phyloP scores from a whole-genome alignment of 2,797 vertebrate species.

The Dallia pectoralis region DNA sequence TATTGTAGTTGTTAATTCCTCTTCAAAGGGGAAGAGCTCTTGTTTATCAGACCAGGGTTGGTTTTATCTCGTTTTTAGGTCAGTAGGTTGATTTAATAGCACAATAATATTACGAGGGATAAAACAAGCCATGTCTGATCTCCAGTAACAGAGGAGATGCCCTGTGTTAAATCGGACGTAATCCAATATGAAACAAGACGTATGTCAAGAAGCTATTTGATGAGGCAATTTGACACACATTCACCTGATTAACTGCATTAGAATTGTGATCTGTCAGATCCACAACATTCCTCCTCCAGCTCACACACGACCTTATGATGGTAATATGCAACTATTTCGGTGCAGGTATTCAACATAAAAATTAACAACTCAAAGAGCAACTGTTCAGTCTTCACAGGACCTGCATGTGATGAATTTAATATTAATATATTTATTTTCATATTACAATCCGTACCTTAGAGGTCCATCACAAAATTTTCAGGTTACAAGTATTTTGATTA shows the following conservation, averaged over 20 bases:
- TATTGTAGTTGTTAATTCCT: conserved; percentile 57
- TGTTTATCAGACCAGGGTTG: conserved; percentile 63
- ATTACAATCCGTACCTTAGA: conserved; percentile 13
- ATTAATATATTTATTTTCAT: too few relatives aligned
- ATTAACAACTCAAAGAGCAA: conserved; percentile 73
- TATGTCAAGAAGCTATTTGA: conserved; percentile 21
- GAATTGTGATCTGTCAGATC: neutral
- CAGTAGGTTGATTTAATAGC: conserved; percentile 68
- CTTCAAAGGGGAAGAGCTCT: conserved; percentile 64
- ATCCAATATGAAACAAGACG: conserved; percentile 22
- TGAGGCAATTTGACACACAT: too few relatives aligned
- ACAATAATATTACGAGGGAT: conserved; percentile 56
- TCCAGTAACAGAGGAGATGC: conserved; percentile 20
- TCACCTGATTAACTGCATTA: neutral
- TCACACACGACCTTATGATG: conserved; percentile 33
- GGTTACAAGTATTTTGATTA: neutral
- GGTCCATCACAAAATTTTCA: neutral
- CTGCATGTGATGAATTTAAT: conserved; percentile 47
- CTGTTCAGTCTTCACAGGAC: conserved; percentile 67
- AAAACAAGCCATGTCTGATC: conserved; percentile 37
- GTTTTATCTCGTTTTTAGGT: conserved; percentile 67
- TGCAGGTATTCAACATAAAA: conserved; percentile 67
- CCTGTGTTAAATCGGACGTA: conserved; percentile 28
- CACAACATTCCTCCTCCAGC: neutral
- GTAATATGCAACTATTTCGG: conserved; percentile 76